Evolutionary conservation across 2,113 vertebrate genomes (phyloP).

Genomic region (Pan troglodytes): NHGRI_mPanTro3-v2.1_pri NC_072411.2:50214501-50215000

Average conservation of each 20-base stretch:
- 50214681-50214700: neutral
- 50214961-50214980: neutral
- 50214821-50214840: neutral
- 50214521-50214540: neutral
- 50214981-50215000: neutral
- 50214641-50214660: neutral
- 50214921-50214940: neutral
- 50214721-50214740: neutral
- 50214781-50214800: neutral
- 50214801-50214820: neutral
- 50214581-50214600: neutral
- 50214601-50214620: neutral
- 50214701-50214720: neutral
- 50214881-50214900: neutral
- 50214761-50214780: neutral
- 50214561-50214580: neutral
- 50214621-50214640: neutral
- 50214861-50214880: neutral
- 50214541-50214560: neutral
- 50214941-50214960: neutral
- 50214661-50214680: neutral
- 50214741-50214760: neutral
- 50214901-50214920: neutral
- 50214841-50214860: neutral
- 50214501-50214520: neutral